Percentiles rank a stretch among this genome's conserved stretches.
Conservation (phyloP, 2,888 invertebrate species). For the Schrankia costaestrigalis region DNA sequence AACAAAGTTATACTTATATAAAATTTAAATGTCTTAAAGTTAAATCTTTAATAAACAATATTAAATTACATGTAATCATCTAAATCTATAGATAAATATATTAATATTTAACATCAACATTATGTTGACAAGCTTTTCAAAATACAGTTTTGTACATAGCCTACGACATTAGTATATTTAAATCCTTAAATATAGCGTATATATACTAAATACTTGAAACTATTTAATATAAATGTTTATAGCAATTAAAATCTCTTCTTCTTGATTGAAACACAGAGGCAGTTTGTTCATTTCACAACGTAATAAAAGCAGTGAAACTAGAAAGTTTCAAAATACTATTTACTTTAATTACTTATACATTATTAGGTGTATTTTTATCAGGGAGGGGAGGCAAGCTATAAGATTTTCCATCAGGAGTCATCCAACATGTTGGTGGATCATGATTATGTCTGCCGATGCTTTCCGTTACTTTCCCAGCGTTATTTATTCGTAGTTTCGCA, state of each 20-base stretch:
- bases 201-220: no score
- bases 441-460: slow-evolving; percentile 73
- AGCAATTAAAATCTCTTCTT: slow-evolving; percentile 42
- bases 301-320: slow-evolving; percentile 32
- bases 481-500: slow-evolving; percentile 70
- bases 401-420: slow-evolving; percentile 74
- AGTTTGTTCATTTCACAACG: slow-evolving; percentile 40
- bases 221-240: slow-evolving; percentile 5
- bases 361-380: slow-evolving; percentile 46
- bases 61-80: no score
- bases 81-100: no score
- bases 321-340: slow-evolving; percentile 40
- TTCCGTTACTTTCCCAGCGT: slow-evolving; percentile 69
- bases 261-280: slow-evolving; percentile 40
- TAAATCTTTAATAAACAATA: no score
- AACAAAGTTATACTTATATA: no score
- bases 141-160: slow-evolving; percentile 22
- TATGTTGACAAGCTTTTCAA: no score
- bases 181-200: slow-evolving; percentile 7
- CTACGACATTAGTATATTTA: slow-evolving; percentile 19
- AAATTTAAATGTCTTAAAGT: no score
- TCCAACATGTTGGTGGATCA: slow-evolving; percentile 75
- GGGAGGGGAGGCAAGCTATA: slow-evolving; percentile 67
- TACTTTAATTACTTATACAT: slow-evolving; percentile 30
- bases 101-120: no score